These are phyloP conservation scores for Caenorhabditis sp. DNA, from an alignment of 2,888 invertebrate species.

Conservation along the genomic window DNA sequence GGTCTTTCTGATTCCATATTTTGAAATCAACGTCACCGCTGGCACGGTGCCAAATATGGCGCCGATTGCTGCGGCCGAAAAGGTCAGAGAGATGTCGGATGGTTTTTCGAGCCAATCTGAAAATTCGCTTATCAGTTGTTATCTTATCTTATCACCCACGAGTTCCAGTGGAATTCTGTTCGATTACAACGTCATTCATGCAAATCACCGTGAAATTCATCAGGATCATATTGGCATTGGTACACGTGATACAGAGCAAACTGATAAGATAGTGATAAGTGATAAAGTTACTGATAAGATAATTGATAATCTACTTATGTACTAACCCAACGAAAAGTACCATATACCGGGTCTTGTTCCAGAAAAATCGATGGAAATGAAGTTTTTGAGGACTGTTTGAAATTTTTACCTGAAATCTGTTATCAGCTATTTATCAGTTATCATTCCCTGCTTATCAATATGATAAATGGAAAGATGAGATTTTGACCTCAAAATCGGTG, in stretches of 20 bases:
- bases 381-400: no score
- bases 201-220: slow-evolving; percentile 69
- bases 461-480: no score
- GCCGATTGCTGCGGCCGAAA: slow-evolving; percentile 52
- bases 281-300: neutral
- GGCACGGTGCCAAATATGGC: slow-evolving; percentile 58
- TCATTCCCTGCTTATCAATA: slow-evolving; percentile 3
- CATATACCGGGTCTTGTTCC: slow-evolving; percentile 33
- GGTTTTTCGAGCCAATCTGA: slow-evolving; percentile 56
- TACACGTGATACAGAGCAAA: slow-evolving; percentile 50
- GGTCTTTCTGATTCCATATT: slow-evolving; percentile 52
- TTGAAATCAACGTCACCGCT: slow-evolving; percentile 42
- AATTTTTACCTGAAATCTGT: no score
- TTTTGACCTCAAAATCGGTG: slow-evolving; percentile 40
- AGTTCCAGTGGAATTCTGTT: slow-evolving; percentile 22
- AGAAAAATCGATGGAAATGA: no score
- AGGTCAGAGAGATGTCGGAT: slow-evolving; percentile 50
- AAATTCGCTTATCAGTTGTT: neutral
- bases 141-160: slow-evolving; percentile 14
- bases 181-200: slow-evolving; percentile 61
- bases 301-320: no score
- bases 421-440: neutral
- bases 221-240: slow-evolving; percentile 56
- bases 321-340: slow-evolving; percentile 40
- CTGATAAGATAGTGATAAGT: slow-evolving; percentile 21